phyloP scores from a whole-genome alignment of 2,113 vertebrate genomes.

The Ageneiosus marmoratus region DNA sequence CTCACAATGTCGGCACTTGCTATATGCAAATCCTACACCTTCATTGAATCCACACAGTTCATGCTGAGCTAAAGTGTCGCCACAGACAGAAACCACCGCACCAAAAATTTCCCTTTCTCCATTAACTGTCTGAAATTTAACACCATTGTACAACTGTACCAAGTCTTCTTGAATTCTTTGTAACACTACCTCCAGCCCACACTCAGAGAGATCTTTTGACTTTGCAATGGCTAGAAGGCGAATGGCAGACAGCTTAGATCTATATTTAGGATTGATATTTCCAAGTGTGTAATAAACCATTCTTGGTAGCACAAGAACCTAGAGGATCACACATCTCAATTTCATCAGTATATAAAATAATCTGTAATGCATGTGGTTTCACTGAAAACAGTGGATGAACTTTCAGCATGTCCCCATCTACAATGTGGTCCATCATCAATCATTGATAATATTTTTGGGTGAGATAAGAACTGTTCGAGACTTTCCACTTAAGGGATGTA shows the following conservation, averaged over 20 bases:
- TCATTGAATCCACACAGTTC: conserved; percentile 46
- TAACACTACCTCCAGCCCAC: conserved; percentile 18
- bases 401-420: conserved; percentile 52
- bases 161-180: conserved; percentile 21
- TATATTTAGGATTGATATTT: conserved; percentile 4
- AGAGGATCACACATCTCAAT: conserved; percentile 57
- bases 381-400: conserved; percentile 49
- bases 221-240: conserved; percentile 26
- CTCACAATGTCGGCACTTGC: conserved; percentile 45
- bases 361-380: conserved; percentile 44
- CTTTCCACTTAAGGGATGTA: too few species aligned
- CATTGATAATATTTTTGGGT: conserved; percentile 48
- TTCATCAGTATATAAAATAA: conserved; percentile 57
- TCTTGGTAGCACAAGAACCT: conserved; percentile 9
- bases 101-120: neutral
- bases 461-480: conserved; percentile 42
- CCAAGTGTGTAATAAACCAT: too few species aligned
- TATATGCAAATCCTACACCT: conserved; percentile 38
- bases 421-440: conserved; percentile 43
- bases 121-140: neutral
- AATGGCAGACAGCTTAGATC: conserved; percentile 18
- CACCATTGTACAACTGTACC: neutral
- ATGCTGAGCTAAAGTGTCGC: conserved; percentile 44
- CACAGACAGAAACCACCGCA: conserved; percentile 31
- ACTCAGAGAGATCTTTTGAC: conserved; percentile 15